A percentile compares a stretch with the other conserved stretches of the same genome.
phyloP scores from a whole-genome alignment of 2,797 vertebrate genomes.

The Amblyraja radiata region DNA sequence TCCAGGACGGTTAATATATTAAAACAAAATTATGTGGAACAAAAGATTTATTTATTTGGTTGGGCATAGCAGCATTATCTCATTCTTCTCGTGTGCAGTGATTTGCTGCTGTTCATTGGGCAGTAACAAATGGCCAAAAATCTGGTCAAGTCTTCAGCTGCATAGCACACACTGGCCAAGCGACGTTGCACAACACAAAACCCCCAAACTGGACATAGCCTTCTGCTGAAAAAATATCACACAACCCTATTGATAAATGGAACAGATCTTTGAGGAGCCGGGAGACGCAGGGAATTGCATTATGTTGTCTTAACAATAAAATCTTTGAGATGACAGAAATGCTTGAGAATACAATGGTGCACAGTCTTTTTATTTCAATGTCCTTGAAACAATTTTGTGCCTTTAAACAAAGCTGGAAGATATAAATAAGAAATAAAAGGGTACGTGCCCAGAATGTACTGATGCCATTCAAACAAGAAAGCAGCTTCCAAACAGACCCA shows the following conservation, averaged over 20 bases:
- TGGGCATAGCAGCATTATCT: constrained; percentile 43
- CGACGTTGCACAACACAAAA: neutral
- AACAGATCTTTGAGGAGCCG: neutral
- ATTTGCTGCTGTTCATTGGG: neutral
- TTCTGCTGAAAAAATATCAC: neutral
- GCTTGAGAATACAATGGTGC: neutral
- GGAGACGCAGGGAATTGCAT: neutral
- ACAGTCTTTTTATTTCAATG: neutral
- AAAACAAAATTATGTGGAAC: constrained; percentile 60
- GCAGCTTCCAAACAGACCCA: constrained; percentile 3
- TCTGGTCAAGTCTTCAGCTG: neutral
- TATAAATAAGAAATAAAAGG: constrained; percentile 6
- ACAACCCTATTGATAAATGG: neutral
- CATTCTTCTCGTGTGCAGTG: neutral
- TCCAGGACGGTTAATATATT: constrained; percentile 46
- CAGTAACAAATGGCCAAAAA: neutral
- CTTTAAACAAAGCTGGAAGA: constrained; percentile 4
- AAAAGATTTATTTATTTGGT: constrained; percentile 43
- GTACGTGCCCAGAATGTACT: neutral
- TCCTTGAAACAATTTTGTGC: constrained; percentile 10
- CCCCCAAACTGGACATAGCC: neutral
- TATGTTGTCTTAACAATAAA: neutral
- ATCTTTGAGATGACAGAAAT: neutral
- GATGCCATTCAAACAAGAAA: neutral
- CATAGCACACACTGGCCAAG: neutral